Evolutionary conservation across 2,113 vertebrate genomes (phyloP), one percentile per base, ranked within the genome.

Genomic region (Chitala chitala): DNA sequence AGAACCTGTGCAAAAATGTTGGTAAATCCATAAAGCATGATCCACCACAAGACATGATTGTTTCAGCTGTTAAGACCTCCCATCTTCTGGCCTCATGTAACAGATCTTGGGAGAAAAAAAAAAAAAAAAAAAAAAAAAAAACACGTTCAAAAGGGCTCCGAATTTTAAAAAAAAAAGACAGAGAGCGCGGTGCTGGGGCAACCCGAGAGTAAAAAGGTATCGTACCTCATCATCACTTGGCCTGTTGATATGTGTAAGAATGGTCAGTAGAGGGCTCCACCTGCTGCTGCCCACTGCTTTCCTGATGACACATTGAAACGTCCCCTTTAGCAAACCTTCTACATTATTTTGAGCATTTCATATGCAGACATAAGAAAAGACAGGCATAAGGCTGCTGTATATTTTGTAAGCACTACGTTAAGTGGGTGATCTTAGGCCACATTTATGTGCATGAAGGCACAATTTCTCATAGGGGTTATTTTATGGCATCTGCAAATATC

Each of bases 211-310:
- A 20, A 6, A 36, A 59, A 10, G 15, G 1, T 71, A 33, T 5
- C 66, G 31, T 91, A 93, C 93, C 94, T 94, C 90, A 84, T 87
- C 87, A 85, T 94, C 95, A 98, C 92, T 99, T 98, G 90, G 91
- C 91, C 87, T 96, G 96, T 89, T 95, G 97, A 90, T 97, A 99
- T 40, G 93, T 88, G 75, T 98, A 99, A 13, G 95, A 97, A 89
- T 94, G 95, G 84, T 96, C 96, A 83, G 87, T 92, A 78, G 94
- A 92, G 7, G 96, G 92, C 79, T 98, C 97, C 83, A 96, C 90
- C 83, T 94, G 95, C 51, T 95, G 91, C 77, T 95, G 94, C 81
- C 91, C 90, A 82, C 93, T 94, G 73, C 95, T 94, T 81, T 99
- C 97, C 97, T 99, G 86, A 59, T 79, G 88, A 87, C 70, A 80